Evolutionary conservation across 2,797 vertebrate species (phyloP).

Genomic region (Gephyroberyx darwinii): DNA sequence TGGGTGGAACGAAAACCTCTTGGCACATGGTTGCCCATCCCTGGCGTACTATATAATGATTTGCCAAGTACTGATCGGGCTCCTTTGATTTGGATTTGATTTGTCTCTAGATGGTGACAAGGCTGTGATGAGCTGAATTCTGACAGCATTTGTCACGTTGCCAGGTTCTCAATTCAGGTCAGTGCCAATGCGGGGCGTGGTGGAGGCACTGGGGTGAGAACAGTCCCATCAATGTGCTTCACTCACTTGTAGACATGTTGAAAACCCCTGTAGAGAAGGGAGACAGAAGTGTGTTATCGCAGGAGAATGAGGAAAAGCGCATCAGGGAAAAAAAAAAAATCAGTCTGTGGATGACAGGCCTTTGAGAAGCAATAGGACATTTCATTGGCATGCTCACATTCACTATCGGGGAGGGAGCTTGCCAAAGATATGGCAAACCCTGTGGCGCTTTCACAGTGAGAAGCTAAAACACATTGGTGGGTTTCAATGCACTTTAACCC

Average conservation of each 20-base stretch:
- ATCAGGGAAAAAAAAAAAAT: conserved; percentile 25
- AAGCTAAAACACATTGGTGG: conserved; percentile 40
- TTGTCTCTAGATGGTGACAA: conserved; percentile 51
- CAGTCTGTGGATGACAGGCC: conserved; percentile 69
- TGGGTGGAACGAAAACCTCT: too few species aligned
- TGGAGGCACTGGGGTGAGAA: conserved; percentile 47
- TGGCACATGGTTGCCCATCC: too few species aligned
- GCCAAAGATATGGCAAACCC: conserved; percentile 66
- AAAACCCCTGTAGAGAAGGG: conserved; percentile 52
- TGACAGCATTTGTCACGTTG: conserved; percentile 63
- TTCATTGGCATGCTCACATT: conserved; percentile 66
- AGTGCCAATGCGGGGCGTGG: conserved; percentile 43
- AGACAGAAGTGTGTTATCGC: conserved; percentile 56
- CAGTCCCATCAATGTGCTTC: conserved; percentile 61
- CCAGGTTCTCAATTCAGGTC: conserved; percentile 71
- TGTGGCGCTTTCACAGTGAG: conserved; percentile 54
- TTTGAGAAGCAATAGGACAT: conserved; percentile 64
- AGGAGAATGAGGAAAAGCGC: conserved; percentile 3
- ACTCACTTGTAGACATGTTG: conserved; percentile 51
- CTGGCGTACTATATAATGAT: conserved; percentile 38
- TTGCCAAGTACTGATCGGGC: conserved; percentile 42
- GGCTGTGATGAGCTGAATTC: conserved; percentile 56
- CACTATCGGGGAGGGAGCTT: conserved; percentile 56
- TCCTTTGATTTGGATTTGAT: conserved; percentile 49
- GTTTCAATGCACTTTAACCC: conserved; percentile 70